Conservation (phyloP, 2,888 invertebrate species). For the Cheilosia soror region DNA sequence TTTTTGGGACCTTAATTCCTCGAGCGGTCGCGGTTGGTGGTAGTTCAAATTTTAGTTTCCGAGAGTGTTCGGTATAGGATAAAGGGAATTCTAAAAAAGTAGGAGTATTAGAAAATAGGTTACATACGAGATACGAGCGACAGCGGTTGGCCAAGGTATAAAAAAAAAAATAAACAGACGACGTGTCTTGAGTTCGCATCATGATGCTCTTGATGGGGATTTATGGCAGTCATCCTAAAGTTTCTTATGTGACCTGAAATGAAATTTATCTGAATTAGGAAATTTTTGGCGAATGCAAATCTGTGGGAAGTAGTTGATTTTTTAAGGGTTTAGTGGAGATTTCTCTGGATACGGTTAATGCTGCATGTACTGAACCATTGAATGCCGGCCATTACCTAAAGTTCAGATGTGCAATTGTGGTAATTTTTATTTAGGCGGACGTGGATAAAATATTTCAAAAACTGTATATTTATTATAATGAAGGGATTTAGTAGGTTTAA, state of each 20-base stretch:
- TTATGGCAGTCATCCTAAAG: slow-evolving; percentile 62
- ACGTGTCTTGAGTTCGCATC: slow-evolving; percentile 70
- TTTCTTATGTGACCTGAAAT: slow-evolving; percentile 47
- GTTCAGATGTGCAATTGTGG: too few species aligned
- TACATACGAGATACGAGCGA: slow-evolving; percentile 8
- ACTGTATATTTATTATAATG: too few species aligned
- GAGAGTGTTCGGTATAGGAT: slow-evolving; percentile 16
- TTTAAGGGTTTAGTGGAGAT: not conserved
- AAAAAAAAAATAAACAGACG: slow-evolving; percentile 37
- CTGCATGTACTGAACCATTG: too few species aligned
- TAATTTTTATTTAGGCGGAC: too few species aligned
- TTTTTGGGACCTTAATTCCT: slow-evolving; percentile 65
- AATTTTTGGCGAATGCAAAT: slow-evolving; percentile 51
- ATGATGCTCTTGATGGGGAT: slow-evolving; percentile 66
- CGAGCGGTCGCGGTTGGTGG: slow-evolving; percentile 60
- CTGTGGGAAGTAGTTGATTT: slow-evolving; percentile 27
- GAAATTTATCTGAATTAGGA: slow-evolving; percentile 64
- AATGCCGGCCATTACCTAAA: too few species aligned
- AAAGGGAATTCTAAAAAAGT: not conserved
- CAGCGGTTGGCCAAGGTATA: slow-evolving; percentile 59
- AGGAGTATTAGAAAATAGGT: slow-evolving; percentile 11
- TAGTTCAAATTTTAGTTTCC: slow-evolving; percentile 62
- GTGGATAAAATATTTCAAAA: too few species aligned
- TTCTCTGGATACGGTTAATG: too few species aligned
- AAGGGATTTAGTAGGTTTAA: too few species aligned